Evolutionary conservation across 2,888 invertebrate genomes (phyloP).

Genomic region (Melolontha melolontha): DNA sequence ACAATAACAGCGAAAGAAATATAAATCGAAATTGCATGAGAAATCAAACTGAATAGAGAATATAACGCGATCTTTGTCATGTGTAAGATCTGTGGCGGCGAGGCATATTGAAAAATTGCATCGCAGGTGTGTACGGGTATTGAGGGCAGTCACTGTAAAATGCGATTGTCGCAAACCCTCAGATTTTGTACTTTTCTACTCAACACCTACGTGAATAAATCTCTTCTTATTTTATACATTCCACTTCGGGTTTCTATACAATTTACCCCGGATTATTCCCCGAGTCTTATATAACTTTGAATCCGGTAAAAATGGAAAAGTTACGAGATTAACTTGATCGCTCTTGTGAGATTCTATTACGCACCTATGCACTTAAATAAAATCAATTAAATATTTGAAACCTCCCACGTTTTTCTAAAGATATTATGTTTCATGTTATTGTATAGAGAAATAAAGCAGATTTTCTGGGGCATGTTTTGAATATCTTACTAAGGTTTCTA

Average conservation of each 20-base stretch:
- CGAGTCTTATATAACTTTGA: conserved; percentile 32
- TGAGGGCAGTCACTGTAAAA: conserved; percentile 55
- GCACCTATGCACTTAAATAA: conserved; percentile 20
- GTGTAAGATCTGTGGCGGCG: conserved; percentile 28
- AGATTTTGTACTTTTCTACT: conserved; percentile 57
- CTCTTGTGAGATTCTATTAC: conserved; percentile 6
- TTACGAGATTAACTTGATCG: conserved; percentile 32
- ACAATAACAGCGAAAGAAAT: conserved; percentile 7
- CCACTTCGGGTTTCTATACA: conserved; percentile 41
- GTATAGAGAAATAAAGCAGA: too few relatives aligned
- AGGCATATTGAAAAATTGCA: conserved; percentile 46
- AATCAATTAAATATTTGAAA: conserved; percentile 29
- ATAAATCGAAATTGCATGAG: background rate
- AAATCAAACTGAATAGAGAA: conserved; percentile 24
- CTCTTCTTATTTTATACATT: conserved; percentile 49
- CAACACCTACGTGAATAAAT: conserved; percentile 53
- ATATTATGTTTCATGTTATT: too few relatives aligned
- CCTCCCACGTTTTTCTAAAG: background rate
- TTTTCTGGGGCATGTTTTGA: too few relatives aligned
- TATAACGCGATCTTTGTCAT: conserved; percentile 30
- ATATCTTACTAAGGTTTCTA: too few relatives aligned
- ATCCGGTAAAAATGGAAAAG: conserved; percentile 35
- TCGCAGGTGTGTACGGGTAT: conserved; percentile 53
- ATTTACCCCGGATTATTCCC: conserved; percentile 28
- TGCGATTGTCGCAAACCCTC: conserved; percentile 56